Percentiles rank a stretch among this genome's conserved stretches.
phyloP scores from a whole-genome alignment of 2,797 vertebrate species.

The Tragelaphus oryx region DNA sequence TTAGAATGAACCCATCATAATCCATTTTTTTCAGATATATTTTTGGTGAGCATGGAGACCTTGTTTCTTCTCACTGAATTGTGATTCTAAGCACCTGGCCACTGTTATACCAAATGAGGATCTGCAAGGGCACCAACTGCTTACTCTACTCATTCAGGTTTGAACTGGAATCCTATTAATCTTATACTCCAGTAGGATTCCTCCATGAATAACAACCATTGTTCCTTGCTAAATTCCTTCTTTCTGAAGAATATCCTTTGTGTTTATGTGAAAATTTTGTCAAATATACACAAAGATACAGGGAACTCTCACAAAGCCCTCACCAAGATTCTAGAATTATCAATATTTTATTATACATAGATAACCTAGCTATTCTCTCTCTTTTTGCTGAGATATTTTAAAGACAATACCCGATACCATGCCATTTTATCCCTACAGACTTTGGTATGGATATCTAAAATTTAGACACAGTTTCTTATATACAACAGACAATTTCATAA shows the following conservation, averaged over 20 bases:
- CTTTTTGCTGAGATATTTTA: background rate
- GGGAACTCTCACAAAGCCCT: background rate
- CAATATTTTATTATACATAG: background rate
- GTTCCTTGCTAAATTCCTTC: background rate
- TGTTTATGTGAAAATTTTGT: background rate
- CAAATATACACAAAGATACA: background rate
- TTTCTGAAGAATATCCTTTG: background rate
- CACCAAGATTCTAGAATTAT: slow-evolving; percentile 2
- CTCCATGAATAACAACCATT: background rate
- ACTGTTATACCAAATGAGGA: background rate
- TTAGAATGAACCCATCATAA: background rate
- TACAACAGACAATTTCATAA: background rate
- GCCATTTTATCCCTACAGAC: background rate
- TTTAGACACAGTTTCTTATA: background rate
- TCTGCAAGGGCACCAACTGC: background rate
- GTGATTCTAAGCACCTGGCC: background rate
- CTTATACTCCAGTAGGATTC: background rate
- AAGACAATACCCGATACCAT: background rate
- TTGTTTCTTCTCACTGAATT: background rate
- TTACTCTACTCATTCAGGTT: background rate
- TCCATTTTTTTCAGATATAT: background rate
- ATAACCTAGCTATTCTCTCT: background rate
- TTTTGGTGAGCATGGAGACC: background rate
- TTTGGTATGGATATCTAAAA: background rate
- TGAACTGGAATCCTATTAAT: background rate